Evolutionary conservation across 2,113 vertebrate genomes (phyloP).

Genomic region (Eubucco bourcierii): DNA sequence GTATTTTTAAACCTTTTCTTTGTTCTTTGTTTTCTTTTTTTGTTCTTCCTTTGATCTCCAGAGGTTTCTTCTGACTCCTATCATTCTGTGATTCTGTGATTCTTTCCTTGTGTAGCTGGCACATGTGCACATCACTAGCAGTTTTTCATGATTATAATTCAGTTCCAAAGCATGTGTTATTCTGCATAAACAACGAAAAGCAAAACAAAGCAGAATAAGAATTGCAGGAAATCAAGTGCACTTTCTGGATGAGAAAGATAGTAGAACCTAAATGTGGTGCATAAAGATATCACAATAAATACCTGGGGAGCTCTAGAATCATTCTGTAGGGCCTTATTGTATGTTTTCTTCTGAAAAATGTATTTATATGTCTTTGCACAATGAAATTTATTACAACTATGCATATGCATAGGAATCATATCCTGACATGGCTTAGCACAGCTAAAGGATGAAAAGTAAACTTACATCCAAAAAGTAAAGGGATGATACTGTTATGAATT

Average conservation of each 20-base stretch:
- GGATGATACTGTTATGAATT: not conserved
- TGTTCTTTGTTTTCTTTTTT: no score
- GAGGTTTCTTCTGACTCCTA: no score
- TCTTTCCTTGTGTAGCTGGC: not conserved
- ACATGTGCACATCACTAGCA: not conserved
- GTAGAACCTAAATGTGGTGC: not conserved
- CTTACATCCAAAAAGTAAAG: not conserved
- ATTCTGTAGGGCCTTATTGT: not conserved
- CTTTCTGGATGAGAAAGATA: not conserved
- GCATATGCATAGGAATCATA: not conserved
- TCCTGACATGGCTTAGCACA: not conserved
- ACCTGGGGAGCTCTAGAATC: not conserved
- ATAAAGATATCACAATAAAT: not conserved
- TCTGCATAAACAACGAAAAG: not conserved
- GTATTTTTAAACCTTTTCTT: not conserved
- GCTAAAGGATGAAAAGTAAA: not conserved
- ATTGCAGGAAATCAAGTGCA: constrained; percentile 29
- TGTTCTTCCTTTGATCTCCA: no score
- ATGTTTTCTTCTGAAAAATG: not conserved
- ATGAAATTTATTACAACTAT: not conserved
- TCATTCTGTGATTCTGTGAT: not conserved
- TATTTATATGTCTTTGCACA: not conserved
- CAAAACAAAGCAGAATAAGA: constrained; percentile 22
- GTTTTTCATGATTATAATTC: constrained; percentile 48
- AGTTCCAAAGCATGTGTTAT: constrained; percentile 42